Percentiles rank a stretch among this genome's conserved stretches.
Conservation (phyloP, 1,140 invertebrate genomes). For the Orchestia grillus region DNA sequence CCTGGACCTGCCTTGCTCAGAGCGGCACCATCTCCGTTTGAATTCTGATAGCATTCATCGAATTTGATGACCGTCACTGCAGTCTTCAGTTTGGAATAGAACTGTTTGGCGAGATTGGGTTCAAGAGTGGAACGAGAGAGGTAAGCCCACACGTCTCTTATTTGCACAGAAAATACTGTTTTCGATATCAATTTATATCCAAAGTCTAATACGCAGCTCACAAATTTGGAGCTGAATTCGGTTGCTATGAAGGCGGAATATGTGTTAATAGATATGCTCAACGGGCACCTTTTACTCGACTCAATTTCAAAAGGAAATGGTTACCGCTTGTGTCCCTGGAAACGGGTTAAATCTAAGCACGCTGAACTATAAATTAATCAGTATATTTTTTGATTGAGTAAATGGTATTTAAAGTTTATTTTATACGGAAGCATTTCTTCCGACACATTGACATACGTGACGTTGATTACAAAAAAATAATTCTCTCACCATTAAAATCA, state of each 20-base stretch:
- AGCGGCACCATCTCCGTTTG: neutral
- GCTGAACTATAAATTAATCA: no score
- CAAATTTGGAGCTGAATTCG: neutral
- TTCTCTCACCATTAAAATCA: no score
- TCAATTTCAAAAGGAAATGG: neutral
- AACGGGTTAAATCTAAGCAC: no score
- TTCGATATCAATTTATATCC: neutral
- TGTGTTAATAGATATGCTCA: neutral
- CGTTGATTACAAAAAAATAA: no score
- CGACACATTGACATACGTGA: no score
- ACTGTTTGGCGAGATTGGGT: slow-evolving; percentile 6
- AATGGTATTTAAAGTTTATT: no score
- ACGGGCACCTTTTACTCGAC: neutral
- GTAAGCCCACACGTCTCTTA: neutral
- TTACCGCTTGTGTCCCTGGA: no score
- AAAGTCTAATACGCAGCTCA: neutral
- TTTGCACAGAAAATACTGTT: neutral
- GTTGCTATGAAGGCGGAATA: neutral
- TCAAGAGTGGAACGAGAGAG: neutral
- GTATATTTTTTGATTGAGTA: no score
- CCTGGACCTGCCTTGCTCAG: neutral
- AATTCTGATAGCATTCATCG: neutral
- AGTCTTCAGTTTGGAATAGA: neutral
- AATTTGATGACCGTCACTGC: neutral
- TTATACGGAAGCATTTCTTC: no score